phyloP scores from a whole-genome alignment of 2,888 invertebrate genomes.

The Pseudococcus viburni region DNA sequence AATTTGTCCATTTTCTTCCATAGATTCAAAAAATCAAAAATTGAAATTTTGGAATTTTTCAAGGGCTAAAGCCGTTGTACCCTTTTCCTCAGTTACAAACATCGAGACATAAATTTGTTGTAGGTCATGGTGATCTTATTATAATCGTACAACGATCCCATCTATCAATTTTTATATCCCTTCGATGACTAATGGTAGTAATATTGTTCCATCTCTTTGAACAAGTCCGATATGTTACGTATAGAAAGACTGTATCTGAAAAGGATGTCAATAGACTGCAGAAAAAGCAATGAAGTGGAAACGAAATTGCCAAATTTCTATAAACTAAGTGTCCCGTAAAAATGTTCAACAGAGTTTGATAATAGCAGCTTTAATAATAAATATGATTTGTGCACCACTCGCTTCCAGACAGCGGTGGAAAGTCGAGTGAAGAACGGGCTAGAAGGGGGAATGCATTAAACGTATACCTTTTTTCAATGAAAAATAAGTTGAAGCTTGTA shows the following conservation, averaged over 20 bases:
- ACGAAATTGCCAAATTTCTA: not conserved
- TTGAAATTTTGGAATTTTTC: too few species aligned
- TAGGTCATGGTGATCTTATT: too few species aligned
- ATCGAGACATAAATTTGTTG: too few species aligned
- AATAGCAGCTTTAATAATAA: not conserved
- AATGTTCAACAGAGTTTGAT: conserved; percentile 12
- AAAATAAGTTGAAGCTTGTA: not conserved
- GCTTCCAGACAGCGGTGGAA: not conserved
- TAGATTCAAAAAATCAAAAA: too few species aligned
- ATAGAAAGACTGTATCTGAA: not conserved
- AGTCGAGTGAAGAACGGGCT: not conserved
- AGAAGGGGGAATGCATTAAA: not conserved
- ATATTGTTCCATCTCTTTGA: not conserved
- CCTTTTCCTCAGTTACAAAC: too few species aligned
- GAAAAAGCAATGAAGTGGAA: not conserved
- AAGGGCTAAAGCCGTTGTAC: too few species aligned
- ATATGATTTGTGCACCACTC: not conserved
- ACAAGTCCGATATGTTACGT: not conserved
- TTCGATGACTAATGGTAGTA: not conserved
- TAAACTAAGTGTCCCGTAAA: not conserved
- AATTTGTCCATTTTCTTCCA: too few species aligned
- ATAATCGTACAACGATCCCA: not conserved
- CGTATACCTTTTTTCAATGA: not conserved
- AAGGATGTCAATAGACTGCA: not conserved
- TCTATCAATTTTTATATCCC: not conserved